phyloP scores from a whole-genome alignment of 1,140 invertebrate genomes.

The Acyrthosiphon pisum region DNA sequence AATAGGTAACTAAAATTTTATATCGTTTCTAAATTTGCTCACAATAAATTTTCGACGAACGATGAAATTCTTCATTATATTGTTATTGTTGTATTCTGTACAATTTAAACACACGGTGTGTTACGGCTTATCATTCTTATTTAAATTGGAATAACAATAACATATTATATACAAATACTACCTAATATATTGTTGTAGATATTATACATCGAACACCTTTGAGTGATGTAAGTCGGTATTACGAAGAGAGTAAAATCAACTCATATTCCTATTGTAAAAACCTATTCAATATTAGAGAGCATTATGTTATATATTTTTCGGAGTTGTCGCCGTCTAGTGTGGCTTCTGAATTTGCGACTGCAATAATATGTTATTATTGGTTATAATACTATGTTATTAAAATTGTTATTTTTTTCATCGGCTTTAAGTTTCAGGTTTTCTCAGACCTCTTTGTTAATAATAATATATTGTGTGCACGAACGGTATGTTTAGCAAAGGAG shows the following conservation, averaged over 20 bases:
- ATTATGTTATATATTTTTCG: too few relatives aligned
- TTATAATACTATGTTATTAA: not conserved
- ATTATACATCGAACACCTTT: too few relatives aligned
- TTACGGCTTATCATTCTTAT: not conserved
- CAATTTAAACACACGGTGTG: not conserved
- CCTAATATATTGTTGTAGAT: too few relatives aligned
- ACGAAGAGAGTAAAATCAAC: too few relatives aligned
- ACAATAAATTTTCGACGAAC: not conserved
- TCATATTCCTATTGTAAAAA: too few relatives aligned
- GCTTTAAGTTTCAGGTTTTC: not conserved
- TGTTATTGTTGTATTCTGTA: not conserved
- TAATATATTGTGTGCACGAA: not conserved
- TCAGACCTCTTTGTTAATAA: not conserved
- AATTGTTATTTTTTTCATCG: not conserved
- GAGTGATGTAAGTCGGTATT: too few relatives aligned
- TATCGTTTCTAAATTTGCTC: not conserved
- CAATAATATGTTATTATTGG: too few relatives aligned
- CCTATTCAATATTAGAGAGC: too few relatives aligned
- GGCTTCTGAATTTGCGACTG: not conserved
- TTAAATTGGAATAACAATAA: not conserved
- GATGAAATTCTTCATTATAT: not conserved
- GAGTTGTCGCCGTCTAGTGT: too few relatives aligned
- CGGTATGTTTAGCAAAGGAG: conserved; percentile 62
- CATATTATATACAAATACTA: too few relatives aligned
- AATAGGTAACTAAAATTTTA: not conserved